Conservation (phyloP, 53 echinoderm and acorn worm genomes). For the Stichopus horrens region DNA sequence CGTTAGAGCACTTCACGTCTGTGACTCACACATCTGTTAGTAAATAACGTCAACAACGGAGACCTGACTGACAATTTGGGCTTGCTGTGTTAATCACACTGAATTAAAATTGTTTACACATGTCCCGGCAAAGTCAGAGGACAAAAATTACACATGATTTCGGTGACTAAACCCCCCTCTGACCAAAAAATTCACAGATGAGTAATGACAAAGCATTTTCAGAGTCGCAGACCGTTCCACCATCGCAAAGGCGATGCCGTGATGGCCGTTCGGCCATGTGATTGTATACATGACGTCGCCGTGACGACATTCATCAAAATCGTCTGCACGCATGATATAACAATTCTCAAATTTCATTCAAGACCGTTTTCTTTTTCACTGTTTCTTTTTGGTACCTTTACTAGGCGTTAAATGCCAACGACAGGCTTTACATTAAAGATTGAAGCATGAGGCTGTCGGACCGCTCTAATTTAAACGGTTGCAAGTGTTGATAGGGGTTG, state of each 20-base stretch:
- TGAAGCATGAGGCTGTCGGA: conserved; percentile 1
- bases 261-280: not conserved
- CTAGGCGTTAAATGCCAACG: not conserved
- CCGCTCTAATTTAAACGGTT: not conserved
- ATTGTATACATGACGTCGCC: conserved; percentile 32
- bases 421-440: not conserved
- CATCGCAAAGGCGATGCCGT: not conserved
- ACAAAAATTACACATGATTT: conserved; percentile 28
- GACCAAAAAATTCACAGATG: conserved; percentile 30
- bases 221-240: conserved; percentile 9
- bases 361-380: not conserved
- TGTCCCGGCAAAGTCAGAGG: not conserved
- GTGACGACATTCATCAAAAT: conserved; percentile 40
- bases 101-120: conserved; percentile 47
- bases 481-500: conserved; percentile 5
- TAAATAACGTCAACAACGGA: conserved; percentile 23
- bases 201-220: conserved; percentile 13
- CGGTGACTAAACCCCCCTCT: conserved; percentile 28
- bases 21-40: conserved; percentile 40
- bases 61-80: conserved; percentile 14
- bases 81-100: conserved; percentile 35
- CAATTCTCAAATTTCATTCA: conserved; percentile 24
- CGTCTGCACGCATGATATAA: conserved; percentile 3
- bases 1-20: conserved; percentile 35
- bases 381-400: not conserved